Percentiles rank a stretch among this genome's conserved stretches.
Evolutionary conservation across 2,888 invertebrate genomes (phyloP).

Genomic region (Trissolcus brochymenae): DNA sequence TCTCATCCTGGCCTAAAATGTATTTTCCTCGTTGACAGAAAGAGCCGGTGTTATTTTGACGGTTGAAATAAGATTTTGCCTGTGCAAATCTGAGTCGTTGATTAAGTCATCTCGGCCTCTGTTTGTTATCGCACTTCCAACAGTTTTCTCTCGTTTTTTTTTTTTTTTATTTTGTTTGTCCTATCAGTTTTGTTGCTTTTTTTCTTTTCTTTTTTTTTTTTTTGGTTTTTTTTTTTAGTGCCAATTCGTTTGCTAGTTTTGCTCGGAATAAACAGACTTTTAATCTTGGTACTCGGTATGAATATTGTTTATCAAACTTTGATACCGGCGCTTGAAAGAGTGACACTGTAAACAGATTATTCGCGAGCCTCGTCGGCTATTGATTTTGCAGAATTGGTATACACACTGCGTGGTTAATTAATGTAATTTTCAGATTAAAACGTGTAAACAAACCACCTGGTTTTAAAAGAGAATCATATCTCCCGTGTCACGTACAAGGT

Average conservation of each 20-base stretch:
- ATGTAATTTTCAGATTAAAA: conserved; percentile 4
- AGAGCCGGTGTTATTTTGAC: too few species aligned
- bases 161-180: neutral
- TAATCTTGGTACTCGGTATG: conserved; percentile 2
- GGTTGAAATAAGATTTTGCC: too few species aligned
- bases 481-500: too few species aligned
- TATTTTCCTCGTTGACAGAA: too few species aligned
- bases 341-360: conserved; percentile 11
- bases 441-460: neutral
- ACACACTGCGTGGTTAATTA: conserved; percentile 7
- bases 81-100: too few species aligned
- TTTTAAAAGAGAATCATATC: neutral
- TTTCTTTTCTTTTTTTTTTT: neutral
- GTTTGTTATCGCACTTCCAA: too few species aligned
- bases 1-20: too few species aligned
- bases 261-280: conserved; percentile 10
- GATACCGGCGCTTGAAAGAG: conserved; percentile 8
- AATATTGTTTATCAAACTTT: conserved; percentile 10
- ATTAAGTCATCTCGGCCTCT: too few species aligned
- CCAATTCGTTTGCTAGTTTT: neutral
- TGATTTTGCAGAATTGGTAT: conserved; percentile 6
- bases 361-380: neutral
- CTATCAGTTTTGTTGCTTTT: too few species aligned
- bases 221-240: neutral
- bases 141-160: too few species aligned